Conservation (phyloP, 1,140 invertebrate genomes). For the Potamilus streckersoni region DNA sequence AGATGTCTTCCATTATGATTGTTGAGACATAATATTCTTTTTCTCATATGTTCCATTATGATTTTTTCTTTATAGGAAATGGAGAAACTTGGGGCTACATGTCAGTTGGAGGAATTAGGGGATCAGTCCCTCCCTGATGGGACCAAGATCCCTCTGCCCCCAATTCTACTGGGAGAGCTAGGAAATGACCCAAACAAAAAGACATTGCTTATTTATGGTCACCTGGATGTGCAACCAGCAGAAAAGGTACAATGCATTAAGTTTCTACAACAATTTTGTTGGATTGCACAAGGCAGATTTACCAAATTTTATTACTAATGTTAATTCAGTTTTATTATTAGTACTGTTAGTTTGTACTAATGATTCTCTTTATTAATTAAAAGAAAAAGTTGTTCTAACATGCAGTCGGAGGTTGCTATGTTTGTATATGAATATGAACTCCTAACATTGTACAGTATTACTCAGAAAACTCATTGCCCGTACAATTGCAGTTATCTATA, state of each 20-base stretch:
- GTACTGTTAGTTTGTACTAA: neutral
- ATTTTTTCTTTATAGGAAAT: slow-evolving; percentile 70
- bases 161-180: slow-evolving; percentile 86
- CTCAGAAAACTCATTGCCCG: too few relatives aligned
- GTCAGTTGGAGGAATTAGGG: slow-evolving; percentile 85
- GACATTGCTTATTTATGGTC: slow-evolving; percentile 95
- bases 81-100: slow-evolving; percentile 80
- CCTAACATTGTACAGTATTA: too few relatives aligned
- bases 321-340: neutral
- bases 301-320: neutral
- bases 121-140: slow-evolving; percentile 80
- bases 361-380: neutral
- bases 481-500: too few relatives aligned
- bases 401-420: too few relatives aligned
- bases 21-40: too few relatives aligned
- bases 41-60: too few relatives aligned
- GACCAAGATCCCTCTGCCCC: slow-evolving; percentile 82
- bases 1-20: too few relatives aligned
- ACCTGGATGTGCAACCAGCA: slow-evolving; percentile 98
- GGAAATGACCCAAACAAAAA: slow-evolving; percentile 88
- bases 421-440: too few relatives aligned
- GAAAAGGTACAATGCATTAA: slow-evolving; percentile 68
- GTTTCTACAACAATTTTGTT: too few relatives aligned
- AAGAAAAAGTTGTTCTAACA: too few relatives aligned
- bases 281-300: too few relatives aligned